phyloP scores from a whole-genome alignment of 1,140 invertebrate genomes.

The Brachionus rubens region DNA sequence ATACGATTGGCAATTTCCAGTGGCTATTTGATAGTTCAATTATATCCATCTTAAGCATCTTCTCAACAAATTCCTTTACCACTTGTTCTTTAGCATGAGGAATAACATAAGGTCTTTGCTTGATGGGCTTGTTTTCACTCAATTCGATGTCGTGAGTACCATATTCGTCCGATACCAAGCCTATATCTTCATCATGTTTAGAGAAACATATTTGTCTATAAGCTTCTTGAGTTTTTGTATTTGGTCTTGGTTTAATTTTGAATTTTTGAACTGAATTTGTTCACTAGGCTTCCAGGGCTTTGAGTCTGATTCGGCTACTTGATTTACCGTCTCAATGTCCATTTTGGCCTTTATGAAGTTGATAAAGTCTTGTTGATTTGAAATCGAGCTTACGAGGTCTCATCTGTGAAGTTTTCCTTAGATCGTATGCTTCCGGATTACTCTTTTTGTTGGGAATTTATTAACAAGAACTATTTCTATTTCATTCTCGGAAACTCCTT shows the following conservation, averaged over 20 bases:
- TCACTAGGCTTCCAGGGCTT: not conserved
- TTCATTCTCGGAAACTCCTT: not conserved
- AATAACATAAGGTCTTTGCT: not conserved
- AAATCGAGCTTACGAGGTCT: not conserved
- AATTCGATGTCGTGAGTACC: not conserved
- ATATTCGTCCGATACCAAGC: not conserved
- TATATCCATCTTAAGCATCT: constrained; percentile 43
- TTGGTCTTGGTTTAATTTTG: not conserved
- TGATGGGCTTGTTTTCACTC: not conserved
- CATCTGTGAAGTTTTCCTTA: not conserved
- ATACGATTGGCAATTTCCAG: constrained; percentile 16
- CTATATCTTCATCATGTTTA: not conserved
- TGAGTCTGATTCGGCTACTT: not conserved
- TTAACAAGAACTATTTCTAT: not conserved
- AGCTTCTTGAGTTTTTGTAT: not conserved
- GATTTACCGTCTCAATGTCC: not conserved
- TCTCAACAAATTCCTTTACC: constrained; percentile 1
- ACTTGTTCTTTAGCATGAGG: constrained; percentile 8
- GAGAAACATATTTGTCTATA: constrained; percentile 9
- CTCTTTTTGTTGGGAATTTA: not conserved
- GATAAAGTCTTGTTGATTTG: not conserved
- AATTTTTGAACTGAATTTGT: not conserved
- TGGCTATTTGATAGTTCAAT: constrained; percentile 1
- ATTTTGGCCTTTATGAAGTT: not conserved
- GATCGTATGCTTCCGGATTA: not conserved